Evolutionary conservation across 2,797 vertebrate species (phyloP).

Genomic region (Enteromius paludinosus): DNA sequence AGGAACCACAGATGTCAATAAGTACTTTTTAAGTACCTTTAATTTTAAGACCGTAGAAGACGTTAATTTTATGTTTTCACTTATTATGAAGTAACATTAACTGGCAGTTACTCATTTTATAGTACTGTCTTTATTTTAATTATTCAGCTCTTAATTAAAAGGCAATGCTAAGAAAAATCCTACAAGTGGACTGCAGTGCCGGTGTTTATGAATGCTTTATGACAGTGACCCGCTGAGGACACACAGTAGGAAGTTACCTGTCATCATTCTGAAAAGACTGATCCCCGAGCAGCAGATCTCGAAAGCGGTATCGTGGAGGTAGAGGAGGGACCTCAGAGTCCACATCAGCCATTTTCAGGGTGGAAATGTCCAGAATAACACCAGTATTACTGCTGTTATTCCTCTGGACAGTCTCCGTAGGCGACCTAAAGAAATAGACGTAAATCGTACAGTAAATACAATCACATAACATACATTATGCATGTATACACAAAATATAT

Average conservation of each 20-base stretch:
- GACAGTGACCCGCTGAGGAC: not conserved
- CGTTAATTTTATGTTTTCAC: not conserved
- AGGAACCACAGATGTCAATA: not conserved
- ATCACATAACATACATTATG: slow-evolving; percentile 29
- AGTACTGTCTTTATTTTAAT: not conserved
- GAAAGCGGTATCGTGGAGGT: slow-evolving; percentile 93
- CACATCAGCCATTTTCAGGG: slow-evolving; percentile 88
- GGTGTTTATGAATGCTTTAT: slow-evolving; percentile 28
- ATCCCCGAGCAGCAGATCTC: slow-evolving; percentile 94
- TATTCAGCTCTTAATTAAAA: slow-evolving; percentile 12
- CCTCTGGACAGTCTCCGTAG: slow-evolving; percentile 72
- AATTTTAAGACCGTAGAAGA: not conserved
- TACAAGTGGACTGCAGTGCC: not conserved
- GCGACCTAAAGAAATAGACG: slow-evolving; percentile 59
- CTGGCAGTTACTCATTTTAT: not conserved
- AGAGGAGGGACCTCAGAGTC: slow-evolving; percentile 91
- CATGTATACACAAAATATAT: not conserved
- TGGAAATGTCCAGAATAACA: slow-evolving; percentile 84
- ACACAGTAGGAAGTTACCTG: slow-evolving; percentile 78
- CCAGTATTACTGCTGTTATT: slow-evolving; percentile 82
- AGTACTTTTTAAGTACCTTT: not conserved
- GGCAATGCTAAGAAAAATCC: not conserved
- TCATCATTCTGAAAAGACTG: slow-evolving; percentile 92
- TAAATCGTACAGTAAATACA: slow-evolving; percentile 2
- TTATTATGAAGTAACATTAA: not conserved